Base-by-base conservation (phyloP, 2,797 vertebrate genomes). In the Salarias fasciatus region DNA sequence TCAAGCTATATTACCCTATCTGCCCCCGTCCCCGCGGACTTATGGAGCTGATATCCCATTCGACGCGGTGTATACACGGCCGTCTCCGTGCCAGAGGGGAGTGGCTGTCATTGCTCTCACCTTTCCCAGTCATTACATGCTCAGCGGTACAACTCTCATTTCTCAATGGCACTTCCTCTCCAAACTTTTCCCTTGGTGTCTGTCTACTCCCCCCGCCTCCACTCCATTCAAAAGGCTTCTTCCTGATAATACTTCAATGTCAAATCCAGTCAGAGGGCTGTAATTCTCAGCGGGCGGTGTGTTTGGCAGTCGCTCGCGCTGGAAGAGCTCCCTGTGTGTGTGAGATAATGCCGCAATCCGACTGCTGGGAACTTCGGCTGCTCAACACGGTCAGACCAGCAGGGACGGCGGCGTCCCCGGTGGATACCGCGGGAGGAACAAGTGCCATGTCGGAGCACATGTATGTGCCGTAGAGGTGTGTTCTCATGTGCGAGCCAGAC, bases 101-200 rank as follows among this genome's bases (percentile, higher is more conserved):
- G 77, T 51, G 81, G 69, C 11, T 86, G 84, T 89, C 88, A 85
- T 87, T 87, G 85, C 68, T 30, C 59, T 88, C 87, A 88, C 88
- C 85, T 86, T 82, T 73, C 66, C 58, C 42, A 56, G 58, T 74
- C 75, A 83, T 86, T 76, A 86, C 76, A 84, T 52, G 75, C 73
- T 86, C 72, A 36, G 64, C 47, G 75, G 63, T 40, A 58, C 44
- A 67, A 79, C 76, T 75, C 66, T 53, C 37, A 78, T 72, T 81
- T 65, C 61, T 82, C 53, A 60, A n/a, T 11, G 24, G 41, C 60
- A 38, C 66, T 59, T 61, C 72, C 28, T 38, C 48, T 38, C 44
- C 44, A n/a, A 12, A 45, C 28, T 24, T 69, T 53, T 72, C 66
- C 61, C 63, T 63, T 36, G 45, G 42, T 60, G 43, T 72, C 33